Conservation (phyloP, 2,113 vertebrate genomes). For the Plotosus lineatus region DNA sequence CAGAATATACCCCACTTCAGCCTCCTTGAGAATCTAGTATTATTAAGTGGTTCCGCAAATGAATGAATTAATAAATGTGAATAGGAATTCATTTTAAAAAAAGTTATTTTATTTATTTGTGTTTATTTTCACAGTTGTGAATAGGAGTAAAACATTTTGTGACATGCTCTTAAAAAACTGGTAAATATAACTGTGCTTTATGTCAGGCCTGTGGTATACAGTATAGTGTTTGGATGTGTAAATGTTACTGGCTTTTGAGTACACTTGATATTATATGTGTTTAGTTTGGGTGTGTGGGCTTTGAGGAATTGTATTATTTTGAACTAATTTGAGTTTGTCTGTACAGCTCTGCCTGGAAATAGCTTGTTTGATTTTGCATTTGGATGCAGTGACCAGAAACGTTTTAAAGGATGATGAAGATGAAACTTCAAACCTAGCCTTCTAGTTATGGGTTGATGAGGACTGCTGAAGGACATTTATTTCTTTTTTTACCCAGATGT, state of each 20-base stretch:
- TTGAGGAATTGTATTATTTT: not conserved
- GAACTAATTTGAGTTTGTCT: not conserved
- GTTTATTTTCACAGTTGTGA: not conserved
- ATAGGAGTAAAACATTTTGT: not conserved
- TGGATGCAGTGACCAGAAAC: not conserved
- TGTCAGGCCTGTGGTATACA: not conserved
- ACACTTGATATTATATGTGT: not conserved
- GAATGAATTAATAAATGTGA: not conserved
- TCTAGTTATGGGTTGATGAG: not conserved
- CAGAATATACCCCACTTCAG: no score
- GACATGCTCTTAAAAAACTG: not conserved
- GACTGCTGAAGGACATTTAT: not conserved
- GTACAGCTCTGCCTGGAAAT: not conserved
- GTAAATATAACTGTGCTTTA: not conserved
- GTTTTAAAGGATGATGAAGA: not conserved
- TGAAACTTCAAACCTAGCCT: not conserved
- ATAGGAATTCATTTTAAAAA: not conserved
- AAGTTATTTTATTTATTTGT: no score
- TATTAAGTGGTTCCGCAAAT: no score
- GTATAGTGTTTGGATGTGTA: not conserved
- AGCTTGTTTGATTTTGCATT: not conserved
- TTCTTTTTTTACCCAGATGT: not conserved
- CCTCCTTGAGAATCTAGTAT: no score
- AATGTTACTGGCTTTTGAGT: not conserved
- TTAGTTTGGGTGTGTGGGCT: not conserved